Evolutionary conservation across 2,888 invertebrate species (phyloP).

Genomic region (Neoaliturus tenellus): DNA sequence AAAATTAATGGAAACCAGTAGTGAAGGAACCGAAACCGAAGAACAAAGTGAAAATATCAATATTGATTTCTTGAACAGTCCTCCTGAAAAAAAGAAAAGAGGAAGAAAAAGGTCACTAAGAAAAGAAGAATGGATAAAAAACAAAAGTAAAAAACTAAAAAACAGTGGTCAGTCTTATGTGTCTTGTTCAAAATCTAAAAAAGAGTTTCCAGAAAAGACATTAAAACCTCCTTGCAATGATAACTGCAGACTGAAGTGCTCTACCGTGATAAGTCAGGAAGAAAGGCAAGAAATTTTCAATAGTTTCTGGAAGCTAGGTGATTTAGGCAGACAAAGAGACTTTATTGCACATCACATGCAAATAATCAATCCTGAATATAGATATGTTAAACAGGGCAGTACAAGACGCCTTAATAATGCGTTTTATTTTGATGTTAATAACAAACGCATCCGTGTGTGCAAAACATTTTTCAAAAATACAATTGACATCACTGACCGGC

Average conservation of each 20-base stretch:
- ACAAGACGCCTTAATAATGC: slow-evolving; percentile 46
- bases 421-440: slow-evolving; percentile 40
- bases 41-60: slow-evolving; percentile 26
- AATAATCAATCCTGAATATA: slow-evolving; percentile 18
- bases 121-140: slow-evolving; percentile 15
- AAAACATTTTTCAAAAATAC: slow-evolving; percentile 37
- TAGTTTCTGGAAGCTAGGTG: slow-evolving; percentile 30
- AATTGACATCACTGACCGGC: slow-evolving; percentile 27
- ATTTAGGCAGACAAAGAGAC: slow-evolving; percentile 29
- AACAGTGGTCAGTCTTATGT: slow-evolving; percentile 24
- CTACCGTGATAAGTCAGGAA: slow-evolving; percentile 10
- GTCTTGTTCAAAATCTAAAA: slow-evolving; percentile 43
- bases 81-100: slow-evolving; percentile 1
- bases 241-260: slow-evolving; percentile 33
- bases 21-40: background rate
- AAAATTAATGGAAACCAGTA: slow-evolving; percentile 1
- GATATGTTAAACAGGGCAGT: slow-evolving; percentile 35
- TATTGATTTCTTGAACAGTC: slow-evolving; percentile 34
- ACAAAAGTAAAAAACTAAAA: slow-evolving; percentile 1
- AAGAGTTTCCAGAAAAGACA: slow-evolving; percentile 4
- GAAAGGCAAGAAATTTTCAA: slow-evolving; percentile 20
- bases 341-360: slow-evolving; percentile 29
- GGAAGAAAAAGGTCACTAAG: slow-evolving; percentile 30
- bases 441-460: slow-evolving; percentile 24
- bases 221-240: slow-evolving; percentile 22